Evolutionary conservation across 2,888 invertebrate species (phyloP).

Genomic region (Trissolcus brochymenae): DNA sequence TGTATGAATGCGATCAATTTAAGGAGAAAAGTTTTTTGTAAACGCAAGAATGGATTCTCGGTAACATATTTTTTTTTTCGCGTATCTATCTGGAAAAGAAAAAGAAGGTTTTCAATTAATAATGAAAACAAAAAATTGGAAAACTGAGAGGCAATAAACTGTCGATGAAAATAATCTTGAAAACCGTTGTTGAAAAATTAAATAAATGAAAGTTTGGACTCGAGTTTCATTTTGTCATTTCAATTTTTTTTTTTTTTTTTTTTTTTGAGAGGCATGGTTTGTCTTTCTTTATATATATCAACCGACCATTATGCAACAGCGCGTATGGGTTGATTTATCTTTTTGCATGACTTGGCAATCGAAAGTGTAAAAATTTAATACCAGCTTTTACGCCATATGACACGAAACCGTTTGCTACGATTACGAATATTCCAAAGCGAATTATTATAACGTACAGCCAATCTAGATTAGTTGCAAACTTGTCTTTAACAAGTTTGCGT

Average conservation of each 20-base stretch:
- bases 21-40: conserved; percentile 1
- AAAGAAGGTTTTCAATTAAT: too few relatives aligned
- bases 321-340: conserved; percentile 31
- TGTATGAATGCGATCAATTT: conserved; percentile 37
- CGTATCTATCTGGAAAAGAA: too few relatives aligned
- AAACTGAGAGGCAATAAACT: too few relatives aligned
- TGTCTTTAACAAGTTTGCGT: neutral
- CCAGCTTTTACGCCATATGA: conserved; percentile 10
- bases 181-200: too few relatives aligned
- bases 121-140: too few relatives aligned
- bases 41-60: too few relatives aligned
- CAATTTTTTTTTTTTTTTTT: too few relatives aligned
- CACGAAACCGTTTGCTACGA: conserved; percentile 7
- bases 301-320: neutral
- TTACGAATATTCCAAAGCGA: conserved; percentile 17
- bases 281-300: neutral
- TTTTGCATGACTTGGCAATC: conserved; percentile 51
- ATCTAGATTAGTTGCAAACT: conserved; percentile 1
- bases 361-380: conserved; percentile 35
- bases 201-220: too few relatives aligned
- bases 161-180: too few relatives aligned
- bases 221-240: too few relatives aligned
- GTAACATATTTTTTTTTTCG: too few relatives aligned
- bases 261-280: too few relatives aligned
- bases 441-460: conserved; percentile 10